Percentiles rank a stretch among this genome's conserved stretches.
Conservation (phyloP, 2,888 invertebrate genomes). For the Morpho deidamia region DNA sequence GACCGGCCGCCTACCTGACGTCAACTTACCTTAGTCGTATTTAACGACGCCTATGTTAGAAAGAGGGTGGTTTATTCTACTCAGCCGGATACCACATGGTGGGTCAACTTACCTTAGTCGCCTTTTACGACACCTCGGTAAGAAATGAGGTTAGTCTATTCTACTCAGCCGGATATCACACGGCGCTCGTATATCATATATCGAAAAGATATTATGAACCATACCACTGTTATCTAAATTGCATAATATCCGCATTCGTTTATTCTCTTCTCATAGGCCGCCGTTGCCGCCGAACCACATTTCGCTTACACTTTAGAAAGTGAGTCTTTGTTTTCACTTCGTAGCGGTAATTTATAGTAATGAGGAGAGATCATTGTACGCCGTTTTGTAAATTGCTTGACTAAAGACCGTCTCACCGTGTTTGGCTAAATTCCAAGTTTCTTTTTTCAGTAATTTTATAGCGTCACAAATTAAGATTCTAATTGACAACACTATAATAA, state of each 20-base stretch:
- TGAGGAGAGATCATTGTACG: slow-evolving; percentile 65
- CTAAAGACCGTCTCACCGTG: slow-evolving; percentile 40
- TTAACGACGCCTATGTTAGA: no score
- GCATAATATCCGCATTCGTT: slow-evolving; percentile 56
- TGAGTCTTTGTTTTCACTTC: slow-evolving; percentile 70
- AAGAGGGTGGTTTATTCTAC: no score
- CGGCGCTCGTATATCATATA: no score
- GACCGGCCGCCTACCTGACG: no score
- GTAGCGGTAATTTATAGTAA: slow-evolving; percentile 61
- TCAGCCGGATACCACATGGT: no score
- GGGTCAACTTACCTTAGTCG: no score
- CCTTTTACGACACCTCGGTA: no score
- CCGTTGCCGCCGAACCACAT: slow-evolving; percentile 38
- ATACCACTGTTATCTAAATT: slow-evolving; percentile 23
- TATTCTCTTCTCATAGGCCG: slow-evolving; percentile 31
- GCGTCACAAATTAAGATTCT: slow-evolving; percentile 23
- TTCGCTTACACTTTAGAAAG: slow-evolving; percentile 68
- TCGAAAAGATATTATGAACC: no score
- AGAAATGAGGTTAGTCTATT: no score
- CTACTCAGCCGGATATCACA: no score
- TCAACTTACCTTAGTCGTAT: no score
- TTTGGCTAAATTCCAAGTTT: slow-evolving; percentile 51
- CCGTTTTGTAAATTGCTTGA: slow-evolving; percentile 54
- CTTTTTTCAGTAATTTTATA: slow-evolving; percentile 28
- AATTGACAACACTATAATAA: slow-evolving; percentile 18